Evolutionary conservation across 2,113 vertebrate genomes (phyloP).

Genomic region (Kryptolebias marmoratus): DNA sequence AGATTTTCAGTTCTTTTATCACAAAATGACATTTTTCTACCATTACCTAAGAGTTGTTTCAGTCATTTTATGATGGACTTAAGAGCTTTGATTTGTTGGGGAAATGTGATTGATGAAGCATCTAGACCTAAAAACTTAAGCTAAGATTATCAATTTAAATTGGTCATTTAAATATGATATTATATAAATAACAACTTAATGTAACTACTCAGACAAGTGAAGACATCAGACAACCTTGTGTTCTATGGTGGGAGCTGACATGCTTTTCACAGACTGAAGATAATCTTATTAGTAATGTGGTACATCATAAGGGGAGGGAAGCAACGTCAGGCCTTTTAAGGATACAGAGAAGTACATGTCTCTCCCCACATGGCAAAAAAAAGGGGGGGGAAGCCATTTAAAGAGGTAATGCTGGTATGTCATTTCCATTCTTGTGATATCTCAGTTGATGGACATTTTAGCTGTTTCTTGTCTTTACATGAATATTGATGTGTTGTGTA

Average conservation of each 20-base stretch:
- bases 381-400: conserved; percentile 32
- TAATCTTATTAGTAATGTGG: conserved; percentile 69
- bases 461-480: conserved; percentile 5
- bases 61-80: neutral
- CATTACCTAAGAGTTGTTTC: neutral
- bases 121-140: neutral
- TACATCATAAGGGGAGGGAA: conserved; percentile 31
- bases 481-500: conserved; percentile 31
- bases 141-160: neutral
- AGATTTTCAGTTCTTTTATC: no score
- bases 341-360: conserved; percentile 20
- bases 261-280: conserved; percentile 45
- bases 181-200: neutral
- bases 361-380: conserved; percentile 23
- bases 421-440: conserved; percentile 23
- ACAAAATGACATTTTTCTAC: neutral
- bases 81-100: neutral
- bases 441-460: conserved; percentile 10
- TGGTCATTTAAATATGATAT: no score
- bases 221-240: neutral
- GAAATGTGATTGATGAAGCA: conserved; percentile 3
- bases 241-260: neutral
- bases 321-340: conserved; percentile 21
- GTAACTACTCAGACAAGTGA: conserved; percentile 25
- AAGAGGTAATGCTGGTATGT: conserved; percentile 20